Percentiles rank a stretch among this genome's conserved stretches.
Evolutionary conservation across 1,140 invertebrate species (phyloP).

Genomic region (Ceratoteleas bidentatus): DNA sequence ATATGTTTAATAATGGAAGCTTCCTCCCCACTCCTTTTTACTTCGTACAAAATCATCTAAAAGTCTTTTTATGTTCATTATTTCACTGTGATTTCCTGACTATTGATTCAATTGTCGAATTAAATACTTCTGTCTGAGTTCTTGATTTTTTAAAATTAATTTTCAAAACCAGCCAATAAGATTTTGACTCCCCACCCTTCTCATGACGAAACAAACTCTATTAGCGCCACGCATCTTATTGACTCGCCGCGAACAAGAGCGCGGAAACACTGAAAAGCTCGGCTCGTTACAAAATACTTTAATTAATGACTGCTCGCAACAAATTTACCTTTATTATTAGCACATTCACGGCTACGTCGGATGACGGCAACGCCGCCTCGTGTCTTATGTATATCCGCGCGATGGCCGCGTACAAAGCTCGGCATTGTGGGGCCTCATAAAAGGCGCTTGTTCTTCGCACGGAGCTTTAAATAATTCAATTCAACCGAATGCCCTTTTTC

Average conservation of each 20-base stretch:
- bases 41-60: too few relatives aligned
- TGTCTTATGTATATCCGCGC: slow-evolving; percentile 64
- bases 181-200: too few relatives aligned
- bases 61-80: too few relatives aligned
- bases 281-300: slow-evolving; percentile 78
- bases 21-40: too few relatives aligned
- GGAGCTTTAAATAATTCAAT: slow-evolving; percentile 80
- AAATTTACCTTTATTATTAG: slow-evolving; percentile 81
- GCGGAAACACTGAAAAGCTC: slow-evolving; percentile 32
- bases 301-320: slow-evolving; percentile 80
- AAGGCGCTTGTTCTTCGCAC: slow-evolving; percentile 77
- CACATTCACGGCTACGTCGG: slow-evolving; percentile 62
- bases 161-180: too few relatives aligned
- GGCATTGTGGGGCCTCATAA: slow-evolving; percentile 77
- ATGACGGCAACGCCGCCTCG: slow-evolving; percentile 57
- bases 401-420: slow-evolving; percentile 74
- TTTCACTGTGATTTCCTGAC: too few relatives aligned
- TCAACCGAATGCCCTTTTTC: slow-evolving; percentile 76
- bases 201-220: too few relatives aligned
- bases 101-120: too few relatives aligned
- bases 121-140: too few relatives aligned
- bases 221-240: background rate
- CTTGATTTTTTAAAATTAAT: too few relatives aligned
- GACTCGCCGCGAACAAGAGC: background rate
- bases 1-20: too few relatives aligned